phyloP scores from a whole-genome alignment of 2,113 vertebrate species.

The Tychaedon coryphoeus region DNA sequence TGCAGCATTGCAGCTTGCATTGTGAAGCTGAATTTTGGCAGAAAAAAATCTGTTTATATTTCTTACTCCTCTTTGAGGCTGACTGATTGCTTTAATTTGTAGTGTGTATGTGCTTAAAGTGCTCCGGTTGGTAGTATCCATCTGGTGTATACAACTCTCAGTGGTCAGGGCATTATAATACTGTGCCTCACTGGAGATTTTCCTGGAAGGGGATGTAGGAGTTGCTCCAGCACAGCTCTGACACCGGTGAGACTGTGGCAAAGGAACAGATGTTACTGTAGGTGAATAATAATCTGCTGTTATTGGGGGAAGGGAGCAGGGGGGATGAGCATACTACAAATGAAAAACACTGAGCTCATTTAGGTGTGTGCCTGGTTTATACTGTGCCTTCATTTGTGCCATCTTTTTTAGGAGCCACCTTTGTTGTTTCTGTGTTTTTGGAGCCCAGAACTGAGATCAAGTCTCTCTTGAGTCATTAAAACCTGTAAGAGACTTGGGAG shows the following conservation, averaged over 20 bases:
- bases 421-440: neutral
- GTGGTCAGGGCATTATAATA: conserved; percentile 48
- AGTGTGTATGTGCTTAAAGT: conserved; percentile 22
- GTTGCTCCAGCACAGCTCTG: conserved; percentile 30
- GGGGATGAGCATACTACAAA: neutral
- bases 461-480: neutral
- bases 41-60: neutral
- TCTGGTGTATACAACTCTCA: conserved; percentile 51
- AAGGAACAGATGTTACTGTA: conserved; percentile 52
- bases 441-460: neutral
- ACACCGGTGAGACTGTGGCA: conserved; percentile 17
- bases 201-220: conserved; percentile 44
- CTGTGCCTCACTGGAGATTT: conserved; percentile 33
- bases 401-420: neutral
- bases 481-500: neutral
- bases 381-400: neutral
- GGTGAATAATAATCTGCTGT: conserved; percentile 58
- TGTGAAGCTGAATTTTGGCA: conserved; percentile 1
- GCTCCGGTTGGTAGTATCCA: conserved; percentile 36
- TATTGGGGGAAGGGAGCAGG: neutral
- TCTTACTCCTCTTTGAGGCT: conserved; percentile 24
- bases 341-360: neutral
- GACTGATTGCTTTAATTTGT: conserved; percentile 61
- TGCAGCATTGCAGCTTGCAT: neutral
- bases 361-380: neutral